A percentile compares a stretch with the other conserved stretches of the same genome.
These are phyloP conservation scores for Ganaspis sp. DNA, from an alignment of 1,140 invertebrate genomes.

Conservation along the genomic window DNA sequence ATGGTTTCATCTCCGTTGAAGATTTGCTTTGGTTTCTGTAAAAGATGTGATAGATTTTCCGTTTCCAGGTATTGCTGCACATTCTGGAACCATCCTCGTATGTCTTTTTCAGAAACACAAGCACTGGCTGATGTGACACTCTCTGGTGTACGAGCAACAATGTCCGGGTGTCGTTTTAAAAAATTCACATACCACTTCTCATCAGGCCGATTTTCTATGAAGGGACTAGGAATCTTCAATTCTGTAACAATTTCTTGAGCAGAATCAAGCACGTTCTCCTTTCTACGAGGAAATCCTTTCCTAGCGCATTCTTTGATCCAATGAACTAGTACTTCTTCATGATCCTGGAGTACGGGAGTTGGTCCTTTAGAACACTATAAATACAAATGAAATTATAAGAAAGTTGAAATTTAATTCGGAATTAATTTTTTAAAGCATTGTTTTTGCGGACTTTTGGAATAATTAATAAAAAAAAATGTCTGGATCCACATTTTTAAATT, in stretches of 20 bases:
- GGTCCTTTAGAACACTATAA: too few relatives aligned
- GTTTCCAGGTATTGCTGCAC: constrained; percentile 28
- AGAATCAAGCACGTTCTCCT: constrained; percentile 31
- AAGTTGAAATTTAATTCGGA: too few relatives aligned
- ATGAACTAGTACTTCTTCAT: constrained; percentile 30
- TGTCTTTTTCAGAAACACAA: constrained; percentile 34
- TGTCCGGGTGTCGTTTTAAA: constrained; percentile 22
- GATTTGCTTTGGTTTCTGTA: constrained; percentile 45
- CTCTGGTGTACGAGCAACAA: constrained; percentile 18
- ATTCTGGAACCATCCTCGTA: constrained; percentile 31
- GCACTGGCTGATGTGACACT: constrained; percentile 34
- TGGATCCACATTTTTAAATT: too few relatives aligned
- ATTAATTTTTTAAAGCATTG: too few relatives aligned
- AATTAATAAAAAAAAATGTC: too few relatives aligned
- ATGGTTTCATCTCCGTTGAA: constrained; percentile 58
- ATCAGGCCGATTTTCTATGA: background rate
- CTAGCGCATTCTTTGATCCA: constrained; percentile 25
- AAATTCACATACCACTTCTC: background rate
- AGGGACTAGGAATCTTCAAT: constrained; percentile 25
- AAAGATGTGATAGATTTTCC: background rate
- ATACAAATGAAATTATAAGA: too few relatives aligned
- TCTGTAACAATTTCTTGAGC: constrained; percentile 27
- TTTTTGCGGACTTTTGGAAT: too few relatives aligned
- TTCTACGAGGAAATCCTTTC: constrained; percentile 35
- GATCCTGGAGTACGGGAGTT: background rate